Percentiles rank a stretch among this genome's conserved stretches.
Evolutionary conservation across 2,113 vertebrate species (phyloP).

Genomic region (Psilopogon haemacephalus): DNA sequence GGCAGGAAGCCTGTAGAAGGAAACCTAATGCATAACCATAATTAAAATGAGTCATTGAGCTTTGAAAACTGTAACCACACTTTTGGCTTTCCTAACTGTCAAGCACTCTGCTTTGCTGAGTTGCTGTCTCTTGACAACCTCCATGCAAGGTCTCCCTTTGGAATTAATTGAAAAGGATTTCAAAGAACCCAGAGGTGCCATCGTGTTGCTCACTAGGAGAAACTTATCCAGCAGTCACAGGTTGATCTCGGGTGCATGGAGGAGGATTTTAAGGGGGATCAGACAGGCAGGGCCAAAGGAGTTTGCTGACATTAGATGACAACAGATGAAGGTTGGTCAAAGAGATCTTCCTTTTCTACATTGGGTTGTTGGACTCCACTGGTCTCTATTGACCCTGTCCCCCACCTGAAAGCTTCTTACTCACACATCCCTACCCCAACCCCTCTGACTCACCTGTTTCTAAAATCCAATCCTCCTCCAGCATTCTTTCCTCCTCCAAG

Average conservation of each 20-base stretch:
- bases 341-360: background rate
- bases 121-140: background rate
- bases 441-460: fast-evolving
- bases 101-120: background rate
- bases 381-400: background rate
- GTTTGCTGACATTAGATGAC: background rate
- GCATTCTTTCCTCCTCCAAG: background rate
- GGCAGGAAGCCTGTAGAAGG: background rate
- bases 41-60: background rate
- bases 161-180: background rate
- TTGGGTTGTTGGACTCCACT: background rate
- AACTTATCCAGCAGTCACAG: background rate
- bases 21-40: background rate
- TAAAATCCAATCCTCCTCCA: background rate
- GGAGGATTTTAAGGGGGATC: background rate
- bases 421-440: background rate
- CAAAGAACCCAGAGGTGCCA: background rate
- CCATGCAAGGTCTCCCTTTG: background rate
- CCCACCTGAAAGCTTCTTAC: background rate
- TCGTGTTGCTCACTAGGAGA: background rate
- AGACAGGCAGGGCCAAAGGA: fast-evolving
- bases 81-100: background rate
- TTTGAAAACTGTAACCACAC: background rate
- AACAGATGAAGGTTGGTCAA: background rate
- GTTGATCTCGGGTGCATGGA: background rate